phyloP scores from a whole-genome alignment of 2,113 vertebrate genomes.

The Pomatorhinus ruficollis region DNA sequence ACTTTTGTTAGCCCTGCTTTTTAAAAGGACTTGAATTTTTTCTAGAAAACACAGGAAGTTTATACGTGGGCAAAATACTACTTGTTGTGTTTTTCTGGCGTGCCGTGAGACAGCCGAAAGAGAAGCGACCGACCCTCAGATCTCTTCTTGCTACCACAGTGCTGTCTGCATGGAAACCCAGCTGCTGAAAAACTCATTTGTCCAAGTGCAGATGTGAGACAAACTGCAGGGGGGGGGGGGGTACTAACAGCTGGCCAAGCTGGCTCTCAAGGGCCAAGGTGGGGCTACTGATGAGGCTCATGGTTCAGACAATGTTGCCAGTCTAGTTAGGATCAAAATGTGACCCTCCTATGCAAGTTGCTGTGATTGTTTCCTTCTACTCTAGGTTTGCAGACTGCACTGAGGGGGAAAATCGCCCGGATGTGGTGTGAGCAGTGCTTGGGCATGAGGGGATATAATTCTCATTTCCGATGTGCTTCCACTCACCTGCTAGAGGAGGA shows the following conservation, averaged over 20 bases:
- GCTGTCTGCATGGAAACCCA: neutral
- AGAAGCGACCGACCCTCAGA: neutral
- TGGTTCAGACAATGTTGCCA: neutral
- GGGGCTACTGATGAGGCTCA: neutral
- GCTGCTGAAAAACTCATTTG: neutral
- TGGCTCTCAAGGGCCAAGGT: neutral
- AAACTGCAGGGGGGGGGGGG: neutral
- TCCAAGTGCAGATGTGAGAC: neutral
- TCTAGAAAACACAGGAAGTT: neutral
- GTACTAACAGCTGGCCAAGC: neutral
- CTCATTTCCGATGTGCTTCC: neutral
- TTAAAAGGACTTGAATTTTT: neutral
- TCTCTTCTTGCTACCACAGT: neutral
- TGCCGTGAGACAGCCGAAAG: neutral
- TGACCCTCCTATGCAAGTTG: neutral
- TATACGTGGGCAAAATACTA: neutral
- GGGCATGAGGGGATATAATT: neutral
- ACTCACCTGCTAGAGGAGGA: neutral
- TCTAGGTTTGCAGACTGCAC: neutral
- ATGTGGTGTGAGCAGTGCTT: neutral
- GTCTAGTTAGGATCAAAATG: neutral
- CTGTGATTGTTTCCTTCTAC: neutral
- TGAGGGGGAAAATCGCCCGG: neutral
- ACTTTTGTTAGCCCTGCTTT: neutral
- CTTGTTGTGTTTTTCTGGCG: neutral